These are phyloP conservation scores for Steinernema khuongi DNA, from an alignment of 1,140 invertebrate species.

Conservation along the genomic window DNA sequence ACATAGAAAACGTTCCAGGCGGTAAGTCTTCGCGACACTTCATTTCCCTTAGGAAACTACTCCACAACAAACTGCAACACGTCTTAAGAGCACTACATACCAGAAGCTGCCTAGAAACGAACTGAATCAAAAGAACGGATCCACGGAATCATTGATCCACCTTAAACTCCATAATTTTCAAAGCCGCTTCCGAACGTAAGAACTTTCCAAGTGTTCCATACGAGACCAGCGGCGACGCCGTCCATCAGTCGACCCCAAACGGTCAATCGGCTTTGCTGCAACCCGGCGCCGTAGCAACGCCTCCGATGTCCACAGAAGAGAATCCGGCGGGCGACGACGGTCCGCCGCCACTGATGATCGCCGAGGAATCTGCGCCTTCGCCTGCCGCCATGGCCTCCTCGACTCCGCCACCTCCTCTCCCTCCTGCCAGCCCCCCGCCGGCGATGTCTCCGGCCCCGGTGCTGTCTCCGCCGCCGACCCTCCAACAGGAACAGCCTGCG, in stretches of 20 bases:
- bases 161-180: not conserved
- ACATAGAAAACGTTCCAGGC: too few relatives aligned
- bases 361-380: not conserved
- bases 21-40: too few relatives aligned
- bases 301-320: not conserved
- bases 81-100: too few relatives aligned
- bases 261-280: too few relatives aligned
- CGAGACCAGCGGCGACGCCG: too few relatives aligned
- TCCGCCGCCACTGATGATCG: not conserved
- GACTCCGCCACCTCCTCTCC: not conserved
- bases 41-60: too few relatives aligned
- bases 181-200: not conserved
- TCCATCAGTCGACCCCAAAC: too few relatives aligned
- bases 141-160: too few relatives aligned
- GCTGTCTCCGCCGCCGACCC: not conserved
- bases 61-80: too few relatives aligned
- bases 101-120: too few relatives aligned
- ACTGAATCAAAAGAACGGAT: too few relatives aligned
- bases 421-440: not conserved
- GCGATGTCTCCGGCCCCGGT: not conserved
- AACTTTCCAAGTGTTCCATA: not conserved
- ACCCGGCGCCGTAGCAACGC: not conserved
- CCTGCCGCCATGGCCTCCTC: not conserved
- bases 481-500: not conserved
- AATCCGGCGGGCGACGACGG: constrained; percentile 8